Evolutionary conservation across 2,113 vertebrate species (phyloP).

Genomic region (Megaleporinus macrocephalus): DNA sequence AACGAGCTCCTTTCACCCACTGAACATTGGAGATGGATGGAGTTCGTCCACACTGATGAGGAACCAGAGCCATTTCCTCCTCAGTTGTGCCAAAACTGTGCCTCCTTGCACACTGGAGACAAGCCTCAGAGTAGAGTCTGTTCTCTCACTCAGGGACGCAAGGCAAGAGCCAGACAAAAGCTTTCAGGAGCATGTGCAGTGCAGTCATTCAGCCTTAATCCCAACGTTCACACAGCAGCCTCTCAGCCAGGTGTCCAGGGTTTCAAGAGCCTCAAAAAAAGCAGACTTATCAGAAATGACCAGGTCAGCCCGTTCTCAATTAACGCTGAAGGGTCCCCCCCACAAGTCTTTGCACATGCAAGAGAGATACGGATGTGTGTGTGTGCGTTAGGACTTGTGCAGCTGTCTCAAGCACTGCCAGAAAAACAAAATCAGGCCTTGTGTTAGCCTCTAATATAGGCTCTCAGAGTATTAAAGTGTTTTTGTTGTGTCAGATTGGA

Average conservation of each 20-base stretch:
- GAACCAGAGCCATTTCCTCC: slow-evolving; percentile 5
- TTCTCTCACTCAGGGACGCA: slow-evolving; percentile 10
- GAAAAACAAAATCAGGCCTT: slow-evolving; percentile 36
- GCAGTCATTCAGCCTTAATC: slow-evolving; percentile 51
- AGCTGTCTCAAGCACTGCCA: slow-evolving; percentile 60
- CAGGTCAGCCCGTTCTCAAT: slow-evolving; percentile 40
- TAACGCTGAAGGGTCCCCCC: slow-evolving; percentile 43
- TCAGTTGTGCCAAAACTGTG: background rate
- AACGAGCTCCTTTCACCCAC: background rate
- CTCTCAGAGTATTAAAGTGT: slow-evolving; percentile 53
- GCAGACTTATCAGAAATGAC: slow-evolving; percentile 51
- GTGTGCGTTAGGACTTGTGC: slow-evolving; percentile 47
- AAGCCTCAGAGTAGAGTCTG: background rate
- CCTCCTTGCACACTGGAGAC: slow-evolving; percentile 24
- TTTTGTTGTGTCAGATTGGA: slow-evolving; percentile 53
- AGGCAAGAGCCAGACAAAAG: slow-evolving; percentile 40
- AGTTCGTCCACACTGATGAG: background rate
- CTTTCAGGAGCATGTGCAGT: background rate
- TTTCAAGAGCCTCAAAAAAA: slow-evolving; percentile 57
- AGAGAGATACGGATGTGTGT: slow-evolving; percentile 20
- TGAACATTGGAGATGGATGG: slow-evolving; percentile 5
- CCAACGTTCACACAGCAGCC: slow-evolving; percentile 51
- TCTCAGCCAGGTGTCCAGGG: slow-evolving; percentile 63
- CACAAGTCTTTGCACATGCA: slow-evolving; percentile 1
- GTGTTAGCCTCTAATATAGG: slow-evolving; percentile 45